Conservation (phyloP, 2,113 vertebrate species). For the Haemorhous mexicanus region DNA sequence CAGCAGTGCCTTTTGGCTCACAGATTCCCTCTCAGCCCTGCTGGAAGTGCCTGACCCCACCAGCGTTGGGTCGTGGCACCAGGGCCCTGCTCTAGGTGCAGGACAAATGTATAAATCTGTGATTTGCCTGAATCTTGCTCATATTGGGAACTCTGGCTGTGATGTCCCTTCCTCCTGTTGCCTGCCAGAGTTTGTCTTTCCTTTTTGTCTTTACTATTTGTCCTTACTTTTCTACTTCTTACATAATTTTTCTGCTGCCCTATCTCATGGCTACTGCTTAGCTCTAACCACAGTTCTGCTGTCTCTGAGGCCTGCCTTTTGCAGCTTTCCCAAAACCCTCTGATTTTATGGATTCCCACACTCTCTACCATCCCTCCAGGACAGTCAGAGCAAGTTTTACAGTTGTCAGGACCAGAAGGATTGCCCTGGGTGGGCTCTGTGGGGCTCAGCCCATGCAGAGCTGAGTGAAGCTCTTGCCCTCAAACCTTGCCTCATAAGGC, state of each 20-base stretch:
- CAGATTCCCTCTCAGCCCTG: not conserved
- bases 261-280: too few species aligned
- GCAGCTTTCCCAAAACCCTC: too few species aligned
- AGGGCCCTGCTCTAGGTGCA: not conserved
- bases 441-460: not conserved
- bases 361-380: not conserved
- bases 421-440: not conserved
- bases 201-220: too few species aligned
- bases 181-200: not conserved
- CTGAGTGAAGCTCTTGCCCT: not conserved
- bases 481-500: not conserved
- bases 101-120: not conserved
- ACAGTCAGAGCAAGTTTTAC: not conserved
- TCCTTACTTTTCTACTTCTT: too few species aligned
- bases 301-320: too few species aligned
- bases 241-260: too few species aligned
- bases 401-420: not conserved
- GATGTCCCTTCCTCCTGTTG: not conserved
- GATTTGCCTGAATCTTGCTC: not conserved
- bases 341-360: too few species aligned
- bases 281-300: too few species aligned
- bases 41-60: not conserved
- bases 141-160: not conserved
- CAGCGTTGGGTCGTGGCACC: fast-evolving
- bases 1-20: not conserved